A percentile compares a stretch with the other conserved stretches of the same genome.
Evolutionary conservation across 2,888 invertebrate species (phyloP).

Genomic region (Vandiemenella viatica): DNA sequence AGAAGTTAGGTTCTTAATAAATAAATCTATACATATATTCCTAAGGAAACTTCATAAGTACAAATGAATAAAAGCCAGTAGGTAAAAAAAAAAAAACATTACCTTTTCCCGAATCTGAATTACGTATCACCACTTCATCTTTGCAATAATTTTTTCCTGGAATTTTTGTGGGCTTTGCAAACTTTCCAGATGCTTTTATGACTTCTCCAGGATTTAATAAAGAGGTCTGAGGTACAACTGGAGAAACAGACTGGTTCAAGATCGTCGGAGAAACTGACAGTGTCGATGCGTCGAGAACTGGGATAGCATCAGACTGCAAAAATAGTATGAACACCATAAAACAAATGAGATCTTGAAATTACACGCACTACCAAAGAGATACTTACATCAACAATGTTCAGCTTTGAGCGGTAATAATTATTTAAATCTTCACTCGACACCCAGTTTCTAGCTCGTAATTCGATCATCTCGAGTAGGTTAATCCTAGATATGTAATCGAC

Average conservation of each 20-base stretch:
- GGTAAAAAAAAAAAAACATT: too few species aligned
- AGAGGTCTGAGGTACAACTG: slow-evolving; percentile 33
- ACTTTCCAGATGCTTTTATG: slow-evolving; percentile 76
- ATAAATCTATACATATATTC: too few species aligned
- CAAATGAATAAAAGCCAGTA: too few species aligned
- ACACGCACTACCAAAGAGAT: background rate
- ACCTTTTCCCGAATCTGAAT: slow-evolving; percentile 95
- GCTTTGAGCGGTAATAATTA: slow-evolving; percentile 52
- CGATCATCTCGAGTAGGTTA: slow-evolving; percentile 81
- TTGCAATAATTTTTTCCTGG: slow-evolving; percentile 88
- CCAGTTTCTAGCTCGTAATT: slow-evolving; percentile 85
- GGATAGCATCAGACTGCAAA: slow-evolving; percentile 1
- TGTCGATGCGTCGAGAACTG: slow-evolving; percentile 7
- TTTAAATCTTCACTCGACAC: slow-evolving; percentile 69
- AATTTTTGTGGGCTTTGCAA: slow-evolving; percentile 73
- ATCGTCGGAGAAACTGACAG: slow-evolving; percentile 3
- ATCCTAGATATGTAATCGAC: slow-evolving; percentile 73
- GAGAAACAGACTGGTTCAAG: slow-evolving; percentile 4
- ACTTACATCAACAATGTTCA: slow-evolving; percentile 29
- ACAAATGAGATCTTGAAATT: slow-evolving; percentile 33
- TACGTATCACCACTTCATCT: slow-evolving; percentile 87
- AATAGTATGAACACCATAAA: slow-evolving; percentile 26
- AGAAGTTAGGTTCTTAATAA: too few species aligned
- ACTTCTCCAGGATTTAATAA: slow-evolving; percentile 69
- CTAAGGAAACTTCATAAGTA: too few species aligned